A percentile compares a stretch with the other conserved stretches of the same genome.
Conservation (phyloP, 2,888 invertebrate genomes). For the Cephus pulcher region DNA sequence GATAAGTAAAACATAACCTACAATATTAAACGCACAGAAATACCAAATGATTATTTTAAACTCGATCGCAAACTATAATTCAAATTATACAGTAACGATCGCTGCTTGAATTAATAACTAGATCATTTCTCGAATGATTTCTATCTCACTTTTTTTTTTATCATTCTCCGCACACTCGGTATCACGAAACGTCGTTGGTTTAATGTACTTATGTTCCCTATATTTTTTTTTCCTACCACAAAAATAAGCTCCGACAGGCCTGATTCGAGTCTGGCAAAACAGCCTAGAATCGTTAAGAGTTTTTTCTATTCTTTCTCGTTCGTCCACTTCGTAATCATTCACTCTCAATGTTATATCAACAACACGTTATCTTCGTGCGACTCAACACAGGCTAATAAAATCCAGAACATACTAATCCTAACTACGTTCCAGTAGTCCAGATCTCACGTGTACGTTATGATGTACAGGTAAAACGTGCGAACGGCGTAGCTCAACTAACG, state of each 20-base stretch:
- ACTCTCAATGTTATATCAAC: background rate
- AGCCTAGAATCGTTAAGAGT: background rate
- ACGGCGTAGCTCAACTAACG: conserved; percentile 19
- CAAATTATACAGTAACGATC: background rate
- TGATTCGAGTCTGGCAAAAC: background rate
- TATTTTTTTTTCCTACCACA: background rate
- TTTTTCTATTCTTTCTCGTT: background rate
- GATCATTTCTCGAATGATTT: background rate
- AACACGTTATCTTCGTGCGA: background rate
- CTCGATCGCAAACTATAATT: background rate
- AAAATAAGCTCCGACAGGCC: background rate
- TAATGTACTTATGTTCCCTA: background rate
- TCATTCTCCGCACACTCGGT: background rate
- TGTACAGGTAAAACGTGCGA: background rate
- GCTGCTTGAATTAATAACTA: conserved; percentile 1
- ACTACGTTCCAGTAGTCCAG: background rate
- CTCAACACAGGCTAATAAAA: background rate
- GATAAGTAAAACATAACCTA: background rate
- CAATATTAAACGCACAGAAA: background rate
- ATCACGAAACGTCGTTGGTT: background rate
- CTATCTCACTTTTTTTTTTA: background rate
- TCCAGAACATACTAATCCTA: background rate
- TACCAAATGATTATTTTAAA: background rate
- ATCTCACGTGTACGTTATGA: background rate
- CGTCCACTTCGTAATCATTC: background rate